These are phyloP conservation scores for Hemithea aestivaria DNA, from an alignment of 2,888 invertebrate species.

Conservation along the genomic window DNA sequence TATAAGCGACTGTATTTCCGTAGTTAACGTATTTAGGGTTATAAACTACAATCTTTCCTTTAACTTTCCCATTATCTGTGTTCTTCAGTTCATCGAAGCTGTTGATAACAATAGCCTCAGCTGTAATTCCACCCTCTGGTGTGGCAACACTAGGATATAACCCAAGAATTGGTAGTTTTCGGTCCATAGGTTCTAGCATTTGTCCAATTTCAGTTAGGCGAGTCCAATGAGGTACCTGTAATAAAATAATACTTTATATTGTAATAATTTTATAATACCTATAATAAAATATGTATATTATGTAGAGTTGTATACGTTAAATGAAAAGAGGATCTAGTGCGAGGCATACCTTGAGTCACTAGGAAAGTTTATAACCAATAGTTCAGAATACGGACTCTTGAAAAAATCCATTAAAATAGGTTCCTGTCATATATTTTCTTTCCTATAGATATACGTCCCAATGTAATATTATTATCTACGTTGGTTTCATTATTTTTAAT, in stretches of 20 bases:
- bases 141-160: slow-evolving; percentile 85
- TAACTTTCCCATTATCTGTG: slow-evolving; percentile 65
- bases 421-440: too few species aligned
- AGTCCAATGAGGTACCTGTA: slow-evolving; percentile 58
- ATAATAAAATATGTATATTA: too few species aligned
- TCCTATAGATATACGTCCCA: too few species aligned
- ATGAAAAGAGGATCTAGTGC: too few species aligned
- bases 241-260: slow-evolving; percentile 16
- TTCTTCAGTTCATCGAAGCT: slow-evolving; percentile 82
- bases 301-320: too few species aligned
- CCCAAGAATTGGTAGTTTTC: slow-evolving; percentile 82
- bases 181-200: slow-evolving; percentile 79
- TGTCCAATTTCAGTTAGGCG: slow-evolving; percentile 82
- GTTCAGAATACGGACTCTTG: too few species aligned
- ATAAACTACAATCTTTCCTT: slow-evolving; percentile 87
- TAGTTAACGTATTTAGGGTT: slow-evolving; percentile 82
- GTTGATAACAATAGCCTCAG: slow-evolving; percentile 83
- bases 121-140: slow-evolving; percentile 82
- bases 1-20: slow-evolving; percentile 82
- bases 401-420: too few species aligned
- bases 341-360: too few species aligned
- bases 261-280: too few species aligned
- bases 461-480: too few species aligned
- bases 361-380: too few species aligned
- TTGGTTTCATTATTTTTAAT: too few species aligned